A percentile compares a stretch with the other conserved stretches of the same genome.
Conservation (phyloP, 2,797 vertebrate genomes). For the Pitangus sulphuratus region DNA sequence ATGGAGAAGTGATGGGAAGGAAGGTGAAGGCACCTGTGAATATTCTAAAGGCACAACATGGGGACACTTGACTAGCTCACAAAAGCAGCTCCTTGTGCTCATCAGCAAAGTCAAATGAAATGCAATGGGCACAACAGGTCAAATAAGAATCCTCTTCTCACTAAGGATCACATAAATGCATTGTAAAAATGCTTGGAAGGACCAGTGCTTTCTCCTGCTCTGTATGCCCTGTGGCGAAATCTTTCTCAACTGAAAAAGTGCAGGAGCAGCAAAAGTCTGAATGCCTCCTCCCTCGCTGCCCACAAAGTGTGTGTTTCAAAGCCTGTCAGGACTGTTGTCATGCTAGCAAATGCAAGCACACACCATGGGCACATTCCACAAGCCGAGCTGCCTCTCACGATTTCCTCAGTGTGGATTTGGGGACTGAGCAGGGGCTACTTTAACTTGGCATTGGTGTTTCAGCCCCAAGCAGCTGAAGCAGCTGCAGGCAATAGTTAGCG, state of each 20-base stretch:
- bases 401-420: neutral
- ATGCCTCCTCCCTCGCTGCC: neutral
- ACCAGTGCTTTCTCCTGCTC: neutral
- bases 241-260: accelerated
- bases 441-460: neutral
- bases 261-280: neutral
- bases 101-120: neutral
- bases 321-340: neutral
- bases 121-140: neutral
- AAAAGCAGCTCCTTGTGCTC: neutral
- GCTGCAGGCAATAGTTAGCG: neutral
- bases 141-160: neutral
- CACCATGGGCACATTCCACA: accelerated
- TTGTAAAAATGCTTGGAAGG: neutral
- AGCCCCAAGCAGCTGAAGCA: neutral
- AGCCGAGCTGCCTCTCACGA: neutral
- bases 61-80: no score
- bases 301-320: neutral
- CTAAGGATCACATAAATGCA: neutral
- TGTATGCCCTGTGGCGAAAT: neutral
- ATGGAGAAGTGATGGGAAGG: neutral
- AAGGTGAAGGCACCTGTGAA: neutral
- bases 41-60: no score
- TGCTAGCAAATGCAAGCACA: neutral
- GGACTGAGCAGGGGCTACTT: neutral